Conservation (phyloP, 2,113 vertebrate genomes). For the Ammospiza caudacuta region DNA sequence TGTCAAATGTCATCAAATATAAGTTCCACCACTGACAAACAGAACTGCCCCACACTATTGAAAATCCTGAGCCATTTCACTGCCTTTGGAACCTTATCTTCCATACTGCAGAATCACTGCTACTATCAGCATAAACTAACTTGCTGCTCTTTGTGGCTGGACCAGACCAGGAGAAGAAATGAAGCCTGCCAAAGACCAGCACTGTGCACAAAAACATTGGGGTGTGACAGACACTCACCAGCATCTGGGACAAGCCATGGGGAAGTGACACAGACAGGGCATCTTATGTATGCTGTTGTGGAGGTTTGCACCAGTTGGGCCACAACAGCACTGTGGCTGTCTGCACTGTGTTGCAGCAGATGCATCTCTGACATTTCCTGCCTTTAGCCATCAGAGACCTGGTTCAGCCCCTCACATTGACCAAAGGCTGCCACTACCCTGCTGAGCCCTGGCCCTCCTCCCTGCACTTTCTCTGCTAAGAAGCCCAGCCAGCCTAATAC, state of each 20-base stretch:
- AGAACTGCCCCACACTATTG: not conserved
- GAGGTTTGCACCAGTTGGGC: not conserved
- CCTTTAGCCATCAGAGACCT: not conserved
- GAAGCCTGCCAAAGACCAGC: not conserved
- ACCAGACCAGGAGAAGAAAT: not conserved
- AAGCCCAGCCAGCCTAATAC: not conserved
- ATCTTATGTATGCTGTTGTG: too few species aligned
- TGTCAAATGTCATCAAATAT: not conserved
- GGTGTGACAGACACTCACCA: fast-evolving
- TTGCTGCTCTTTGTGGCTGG: not conserved
- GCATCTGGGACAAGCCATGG: not conserved
- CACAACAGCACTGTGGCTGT: not conserved
- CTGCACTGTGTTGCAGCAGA: not conserved
- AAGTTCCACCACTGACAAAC: not conserved
- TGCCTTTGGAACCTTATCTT: not conserved
- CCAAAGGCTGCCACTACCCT: not conserved
- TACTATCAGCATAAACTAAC: not conserved
- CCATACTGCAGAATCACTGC: not conserved
- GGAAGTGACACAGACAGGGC: not conserved
- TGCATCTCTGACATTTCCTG: not conserved
- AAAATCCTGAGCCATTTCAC: not conserved
- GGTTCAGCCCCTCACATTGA: not conserved
- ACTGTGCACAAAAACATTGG: not conserved
- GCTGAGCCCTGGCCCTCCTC: fast-evolving
- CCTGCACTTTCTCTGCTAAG: not conserved